Percentiles rank a stretch among this genome's conserved stretches.
Evolutionary conservation across 2,797 vertebrate species (phyloP).

Genomic region (Huso huso): DNA sequence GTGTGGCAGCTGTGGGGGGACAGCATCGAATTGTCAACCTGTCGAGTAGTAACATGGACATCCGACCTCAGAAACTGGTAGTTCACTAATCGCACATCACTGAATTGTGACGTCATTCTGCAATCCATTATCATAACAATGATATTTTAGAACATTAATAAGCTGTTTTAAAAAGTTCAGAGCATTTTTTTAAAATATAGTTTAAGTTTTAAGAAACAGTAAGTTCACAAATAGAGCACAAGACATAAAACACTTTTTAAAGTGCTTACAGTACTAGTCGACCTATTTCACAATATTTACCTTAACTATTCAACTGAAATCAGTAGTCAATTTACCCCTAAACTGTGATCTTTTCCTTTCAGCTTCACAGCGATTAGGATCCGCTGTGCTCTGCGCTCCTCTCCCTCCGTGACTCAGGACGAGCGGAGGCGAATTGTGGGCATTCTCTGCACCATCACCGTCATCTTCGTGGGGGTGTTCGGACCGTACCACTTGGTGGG

Average conservation of each 20-base stretch:
- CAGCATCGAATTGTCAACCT: too few species aligned
- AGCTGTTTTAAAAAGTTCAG: too few species aligned
- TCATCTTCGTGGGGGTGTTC: conserved; percentile 64
- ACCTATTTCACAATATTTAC: background rate
- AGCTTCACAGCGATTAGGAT: conserved; percentile 65
- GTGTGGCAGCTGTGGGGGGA: too few species aligned
- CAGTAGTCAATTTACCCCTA: conserved; percentile 1
- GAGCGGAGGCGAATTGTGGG: conserved; percentile 59
- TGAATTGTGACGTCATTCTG: too few species aligned
- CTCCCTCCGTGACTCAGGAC: conserved; percentile 53
- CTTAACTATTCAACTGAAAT: background rate
- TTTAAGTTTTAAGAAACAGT: background rate
- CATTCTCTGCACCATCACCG: conserved; percentile 58
- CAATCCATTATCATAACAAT: too few species aligned
- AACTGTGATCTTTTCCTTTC: background rate
- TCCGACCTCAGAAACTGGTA: too few species aligned
- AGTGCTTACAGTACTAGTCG: background rate
- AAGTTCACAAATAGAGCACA: background rate
- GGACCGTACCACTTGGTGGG: conserved; percentile 68
- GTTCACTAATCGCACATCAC: too few species aligned
- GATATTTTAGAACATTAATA: too few species aligned
- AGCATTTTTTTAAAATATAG: background rate
- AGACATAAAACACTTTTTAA: background rate
- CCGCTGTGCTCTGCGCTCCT: conserved; percentile 50
- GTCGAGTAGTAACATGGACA: too few species aligned